Percentiles rank a stretch among this genome's conserved stretches.
Evolutionary conservation across 2,113 vertebrate genomes (phyloP).

Genomic region (Psilopsiagon aurifrons): DNA sequence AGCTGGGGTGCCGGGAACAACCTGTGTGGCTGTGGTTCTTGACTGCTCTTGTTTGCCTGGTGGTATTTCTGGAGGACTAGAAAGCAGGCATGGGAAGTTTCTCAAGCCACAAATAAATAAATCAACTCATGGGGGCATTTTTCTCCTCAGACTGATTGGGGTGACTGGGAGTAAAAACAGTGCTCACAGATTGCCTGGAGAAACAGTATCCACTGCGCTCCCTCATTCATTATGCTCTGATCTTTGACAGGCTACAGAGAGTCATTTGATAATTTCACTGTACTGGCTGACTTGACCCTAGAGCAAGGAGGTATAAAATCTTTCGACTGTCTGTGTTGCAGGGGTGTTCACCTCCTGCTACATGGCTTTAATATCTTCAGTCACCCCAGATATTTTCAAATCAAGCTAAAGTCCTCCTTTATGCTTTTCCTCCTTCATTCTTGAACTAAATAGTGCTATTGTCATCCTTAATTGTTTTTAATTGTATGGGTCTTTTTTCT

Average conservation of each 20-base stretch:
- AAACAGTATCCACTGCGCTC: rapidly evolving
- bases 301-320: neutral
- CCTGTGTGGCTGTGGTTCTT: neutral
- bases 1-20: rapidly evolving
- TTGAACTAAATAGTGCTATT: neutral
- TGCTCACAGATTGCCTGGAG: neutral
- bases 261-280: neutral
- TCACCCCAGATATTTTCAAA: neutral
- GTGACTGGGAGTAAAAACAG: neutral
- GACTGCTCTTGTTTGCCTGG: neutral
- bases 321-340: rapidly evolving
- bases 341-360: neutral
- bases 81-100: neutral
- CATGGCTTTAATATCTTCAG: neutral
- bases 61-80: neutral
- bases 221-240: neutral
- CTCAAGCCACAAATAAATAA: neutral
- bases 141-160: neutral
- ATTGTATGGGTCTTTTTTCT: neutral
- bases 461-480: neutral
- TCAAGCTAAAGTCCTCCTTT: neutral
- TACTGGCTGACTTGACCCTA: neutral
- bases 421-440: neutral
- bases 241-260: neutral
- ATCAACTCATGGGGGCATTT: neutral